Conservation (phyloP, 2,113 vertebrate genomes). For the Orycteropus afer region DNA sequence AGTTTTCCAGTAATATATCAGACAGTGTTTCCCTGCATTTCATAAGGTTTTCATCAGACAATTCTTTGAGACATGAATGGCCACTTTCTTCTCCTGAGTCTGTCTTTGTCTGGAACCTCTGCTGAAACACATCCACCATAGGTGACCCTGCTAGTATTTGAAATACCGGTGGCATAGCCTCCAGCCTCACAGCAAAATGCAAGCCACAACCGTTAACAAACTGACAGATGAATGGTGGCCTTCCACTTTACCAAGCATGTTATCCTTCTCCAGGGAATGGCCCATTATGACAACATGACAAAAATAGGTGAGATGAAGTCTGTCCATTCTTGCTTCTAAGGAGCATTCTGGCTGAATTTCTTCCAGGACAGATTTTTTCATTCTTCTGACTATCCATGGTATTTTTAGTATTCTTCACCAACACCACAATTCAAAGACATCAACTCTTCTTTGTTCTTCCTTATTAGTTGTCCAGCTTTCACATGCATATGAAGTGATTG, state of each 20-base stretch:
- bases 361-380: neutral
- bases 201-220: too few relatives aligned
- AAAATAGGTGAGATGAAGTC: neutral
- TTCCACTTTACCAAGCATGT: neutral
- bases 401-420: neutral
- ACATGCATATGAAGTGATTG: neutral
- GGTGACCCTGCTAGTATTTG: too few relatives aligned
- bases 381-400: neutral
- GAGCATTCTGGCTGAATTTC: neutral
- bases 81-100: too few relatives aligned
- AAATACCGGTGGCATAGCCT: too few relatives aligned
- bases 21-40: too few relatives aligned
- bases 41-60: too few relatives aligned
- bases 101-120: too few relatives aligned
- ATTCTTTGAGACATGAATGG: too few relatives aligned
- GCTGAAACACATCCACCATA: too few relatives aligned
- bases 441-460: neutral
- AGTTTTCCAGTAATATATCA: too few relatives aligned
- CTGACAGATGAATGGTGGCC: too few relatives aligned
- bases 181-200: too few relatives aligned
- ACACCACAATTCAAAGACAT: neutral
- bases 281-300: neutral
- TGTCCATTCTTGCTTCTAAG: neutral
- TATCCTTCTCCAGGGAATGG: neutral
- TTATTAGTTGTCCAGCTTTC: neutral